phyloP scores from a whole-genome alignment of 1,140 invertebrate genomes.

The Radopholus similis region DNA sequence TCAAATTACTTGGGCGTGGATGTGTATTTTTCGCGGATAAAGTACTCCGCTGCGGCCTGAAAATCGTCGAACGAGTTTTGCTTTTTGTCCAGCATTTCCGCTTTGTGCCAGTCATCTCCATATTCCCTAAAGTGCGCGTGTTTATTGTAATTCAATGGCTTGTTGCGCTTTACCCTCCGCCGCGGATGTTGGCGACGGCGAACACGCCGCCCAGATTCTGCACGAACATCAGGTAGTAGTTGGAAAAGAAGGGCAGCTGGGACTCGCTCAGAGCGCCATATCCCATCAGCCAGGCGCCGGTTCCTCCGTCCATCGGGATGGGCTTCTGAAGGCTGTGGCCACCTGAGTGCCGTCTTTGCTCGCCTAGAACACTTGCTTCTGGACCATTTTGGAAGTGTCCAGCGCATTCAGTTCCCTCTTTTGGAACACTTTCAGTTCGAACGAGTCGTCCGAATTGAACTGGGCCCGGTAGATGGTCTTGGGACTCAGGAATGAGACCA shows the following conservation, averaged over 20 bases:
- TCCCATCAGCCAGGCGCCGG: conserved; percentile 81
- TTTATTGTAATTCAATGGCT: too few species aligned
- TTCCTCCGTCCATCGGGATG: conserved; percentile 68
- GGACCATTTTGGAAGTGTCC: conserved; percentile 74
- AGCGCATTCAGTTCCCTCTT: conserved; percentile 81
- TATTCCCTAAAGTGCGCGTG: conserved; percentile 80
- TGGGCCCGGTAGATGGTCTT: conserved; percentile 82
- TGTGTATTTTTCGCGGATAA: conserved; percentile 79
- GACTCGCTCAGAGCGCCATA: conserved; percentile 96
- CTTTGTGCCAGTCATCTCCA: conserved; percentile 93
- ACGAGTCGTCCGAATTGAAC: conserved; percentile 68
- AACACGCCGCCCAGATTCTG: conserved; percentile 81
- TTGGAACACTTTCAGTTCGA: conserved; percentile 70
- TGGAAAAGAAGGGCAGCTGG: conserved; percentile 78
- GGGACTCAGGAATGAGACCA: conserved; percentile 87
- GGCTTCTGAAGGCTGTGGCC: conserved; percentile 68
- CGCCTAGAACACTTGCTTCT: conserved; percentile 84
- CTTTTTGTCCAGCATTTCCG: conserved; percentile 81
- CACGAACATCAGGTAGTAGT: conserved; percentile 79
- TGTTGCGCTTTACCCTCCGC: too few species aligned
- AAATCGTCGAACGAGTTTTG: conserved; percentile 98
- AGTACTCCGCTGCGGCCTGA: conserved; percentile 81
- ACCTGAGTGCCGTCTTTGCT: conserved; percentile 87
- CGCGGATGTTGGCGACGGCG: conserved; percentile 87
- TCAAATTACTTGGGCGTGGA: conserved; percentile 66